Conservation (phyloP, 2,888 invertebrate species). For the Scaptomyza tumidula region DNA sequence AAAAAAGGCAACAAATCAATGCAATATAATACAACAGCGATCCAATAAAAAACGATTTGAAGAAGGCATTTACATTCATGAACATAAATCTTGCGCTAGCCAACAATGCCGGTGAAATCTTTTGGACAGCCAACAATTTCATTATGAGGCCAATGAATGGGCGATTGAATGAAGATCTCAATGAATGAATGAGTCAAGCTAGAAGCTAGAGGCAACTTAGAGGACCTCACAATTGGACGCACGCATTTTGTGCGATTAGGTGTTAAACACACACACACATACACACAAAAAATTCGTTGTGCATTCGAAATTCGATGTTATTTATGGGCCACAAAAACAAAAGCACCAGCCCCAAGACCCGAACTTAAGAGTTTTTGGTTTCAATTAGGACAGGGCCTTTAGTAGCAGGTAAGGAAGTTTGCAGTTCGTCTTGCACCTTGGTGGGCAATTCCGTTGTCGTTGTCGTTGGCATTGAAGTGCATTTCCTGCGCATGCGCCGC, state of each 20-base stretch:
- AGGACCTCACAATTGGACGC: slow-evolving; percentile 72
- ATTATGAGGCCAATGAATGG: slow-evolving; percentile 60
- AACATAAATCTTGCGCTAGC: slow-evolving; percentile 66
- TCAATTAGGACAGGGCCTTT: slow-evolving; percentile 31
- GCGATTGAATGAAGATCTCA: slow-evolving; percentile 30
- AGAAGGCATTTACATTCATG: slow-evolving; percentile 75
- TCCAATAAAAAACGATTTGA: slow-evolving; percentile 72
- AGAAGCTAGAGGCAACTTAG: slow-evolving; percentile 30
- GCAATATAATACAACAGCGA: slow-evolving; percentile 57
- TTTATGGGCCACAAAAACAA: slow-evolving; percentile 58
- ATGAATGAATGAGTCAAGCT: slow-evolving; percentile 43
- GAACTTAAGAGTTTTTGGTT: slow-evolving; percentile 6
- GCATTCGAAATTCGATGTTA: slow-evolving; percentile 39
- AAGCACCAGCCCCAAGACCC: slow-evolving; percentile 20
- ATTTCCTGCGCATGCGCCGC: slow-evolving; percentile 68
- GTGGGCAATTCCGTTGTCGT: slow-evolving; percentile 52
- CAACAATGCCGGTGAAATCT: slow-evolving; percentile 52
- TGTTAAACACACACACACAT: slow-evolving; percentile 59
- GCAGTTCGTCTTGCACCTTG: slow-evolving; percentile 29
- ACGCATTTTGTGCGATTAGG: slow-evolving; percentile 64
- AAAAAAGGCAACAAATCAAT: slow-evolving; percentile 70
- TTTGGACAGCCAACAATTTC: slow-evolving; percentile 65
- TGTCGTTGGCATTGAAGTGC: slow-evolving; percentile 54
- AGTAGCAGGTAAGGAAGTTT: slow-evolving; percentile 31
- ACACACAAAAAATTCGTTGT: slow-evolving; percentile 55